Base-by-base conservation (phyloP, 2,113 vertebrate species). In the Tragelaphus buxtoni region DNA sequence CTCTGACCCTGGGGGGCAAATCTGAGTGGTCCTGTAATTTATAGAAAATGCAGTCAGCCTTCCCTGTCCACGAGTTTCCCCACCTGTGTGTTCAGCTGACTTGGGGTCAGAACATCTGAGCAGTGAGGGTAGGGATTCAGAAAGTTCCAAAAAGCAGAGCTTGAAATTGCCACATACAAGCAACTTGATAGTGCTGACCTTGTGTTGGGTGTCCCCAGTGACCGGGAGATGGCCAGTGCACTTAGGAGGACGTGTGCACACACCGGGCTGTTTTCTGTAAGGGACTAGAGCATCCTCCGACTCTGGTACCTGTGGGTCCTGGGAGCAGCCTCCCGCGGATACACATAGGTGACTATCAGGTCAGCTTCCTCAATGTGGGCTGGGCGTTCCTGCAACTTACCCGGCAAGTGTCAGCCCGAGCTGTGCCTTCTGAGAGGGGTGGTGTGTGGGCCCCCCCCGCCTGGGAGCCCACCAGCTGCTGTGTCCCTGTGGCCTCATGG, bases 391-490 rank as follows among this genome's bases (percentile, higher is more conserved):
- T 16, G 42, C 35, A n/a, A 5, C 18, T 14, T 30, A 4, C 20
- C n/a, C 3, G 3, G 42, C 26, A 8, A 3, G 9, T 60, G 24
- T 79, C 42, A 17, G 14, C 5, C 26, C 1, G 9, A 28, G 63
- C 51, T 3, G 8, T 7, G 1, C 30, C 9, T 32, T 17, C 4
- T 1, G 9, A 35, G 72, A 51, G 51, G 28, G 22, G 82, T 0
- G 0, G 39, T 2, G 17, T 30, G 39, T 47, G 26, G 16, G 11
- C 3, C 42, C 30, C 0, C 11, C 8, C 11, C 28, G 65, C 17
- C 49, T 0, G 0, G 77, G 26, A 6, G 45, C 28, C 35, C 39
- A 3, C 12, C 6, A 0, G 1, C 18, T 7, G 1, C 35, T 3
- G 26, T 4, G 56, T 12, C 2, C 26, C 5, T 4, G 47, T 12